Conservation (phyloP, 2,113 vertebrate genomes). For the Cairina moschata region DNA sequence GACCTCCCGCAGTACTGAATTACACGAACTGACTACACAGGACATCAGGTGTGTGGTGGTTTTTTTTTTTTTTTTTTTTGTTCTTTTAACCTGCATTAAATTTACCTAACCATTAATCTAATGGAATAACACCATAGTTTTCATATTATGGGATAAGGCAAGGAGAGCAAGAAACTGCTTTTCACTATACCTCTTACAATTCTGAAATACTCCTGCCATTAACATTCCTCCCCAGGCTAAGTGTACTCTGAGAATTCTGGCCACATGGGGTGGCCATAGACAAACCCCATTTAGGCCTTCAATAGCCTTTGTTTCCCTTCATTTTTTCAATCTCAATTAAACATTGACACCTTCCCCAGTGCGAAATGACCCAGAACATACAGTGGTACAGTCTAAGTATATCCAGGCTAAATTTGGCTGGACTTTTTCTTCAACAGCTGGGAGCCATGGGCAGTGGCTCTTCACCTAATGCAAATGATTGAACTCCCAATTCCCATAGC, state of each 20-base stretch:
- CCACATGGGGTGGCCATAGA: not conserved
- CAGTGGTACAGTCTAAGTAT: not conserved
- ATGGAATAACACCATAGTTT: slow-evolving; percentile 36
- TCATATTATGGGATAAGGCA: slow-evolving; percentile 24
- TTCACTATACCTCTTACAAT: not conserved
- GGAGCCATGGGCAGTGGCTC: not conserved
- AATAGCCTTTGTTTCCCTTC: not conserved
- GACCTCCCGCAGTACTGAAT: slow-evolving; percentile 64
- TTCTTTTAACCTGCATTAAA: slow-evolving; percentile 54
- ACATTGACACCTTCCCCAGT: not conserved
- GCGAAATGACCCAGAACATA: slow-evolving; percentile 5
- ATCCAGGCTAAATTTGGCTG: not conserved
- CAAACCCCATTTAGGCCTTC: not conserved
- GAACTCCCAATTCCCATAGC: not conserved
- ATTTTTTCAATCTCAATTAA: slow-evolving; percentile 31
- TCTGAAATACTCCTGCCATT: not conserved
- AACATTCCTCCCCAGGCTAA: slow-evolving; percentile 14
- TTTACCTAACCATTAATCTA: slow-evolving; percentile 67
- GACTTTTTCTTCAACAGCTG: not conserved
- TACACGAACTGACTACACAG: slow-evolving; percentile 51
- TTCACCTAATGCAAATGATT: not conserved
- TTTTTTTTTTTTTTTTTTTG: not conserved
- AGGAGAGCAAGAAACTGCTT: slow-evolving; percentile 37
- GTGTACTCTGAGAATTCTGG: not conserved
- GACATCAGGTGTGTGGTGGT: not conserved